Evolutionary conservation across 2,113 vertebrate species (phyloP), one percentile per base, ranked within the genome.

Genomic region (Megaceryle maxima): DNA sequence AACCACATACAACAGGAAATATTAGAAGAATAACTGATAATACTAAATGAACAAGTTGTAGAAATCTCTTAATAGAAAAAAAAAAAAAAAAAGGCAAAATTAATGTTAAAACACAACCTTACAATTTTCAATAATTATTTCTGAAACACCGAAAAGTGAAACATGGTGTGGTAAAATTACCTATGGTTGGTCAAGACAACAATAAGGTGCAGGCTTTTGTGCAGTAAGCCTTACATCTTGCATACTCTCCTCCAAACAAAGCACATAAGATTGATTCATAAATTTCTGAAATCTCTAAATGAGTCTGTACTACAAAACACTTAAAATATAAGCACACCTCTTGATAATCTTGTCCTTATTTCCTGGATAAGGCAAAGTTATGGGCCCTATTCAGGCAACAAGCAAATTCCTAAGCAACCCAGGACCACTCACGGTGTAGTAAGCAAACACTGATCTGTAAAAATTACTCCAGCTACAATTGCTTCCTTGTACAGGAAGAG

Each of bases 241-340:
- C 15, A 50, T 11, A 14, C 13, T 50, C 15, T 63, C 13, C 53
- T 79, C 53, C 35, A 8, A 70, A 39, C 13, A 59, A 88, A 64
- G 31, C 43, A 83, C 0, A 0, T 9, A 73, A 76, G 44, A 92
- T 7, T 11, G 33, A 35, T 21, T 53, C 28, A 74, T 11, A 26
- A 69, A 62, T 55, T 94, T 57, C 67, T 87, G 28, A 79, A 60
- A 57, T 24, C 57, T 90, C 43, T 68, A 70, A 56, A 72, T 39
- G 57, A 92, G 39, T n/a, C 56, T 72, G 29, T 62, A 81, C 57
- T 57, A 78, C 50, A 87, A 89, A 85, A 70, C n/a, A 83, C 11
- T 68, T 68, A 67, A 88, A 31, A 57, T n/a, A 81, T 15, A 88
- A 94, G 55, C 39, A 46, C 18, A 76, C 11, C 14, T 60, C 70